Base-by-base conservation (phyloP, 2,888 invertebrate species). In the Prenolepis imparis region DNA sequence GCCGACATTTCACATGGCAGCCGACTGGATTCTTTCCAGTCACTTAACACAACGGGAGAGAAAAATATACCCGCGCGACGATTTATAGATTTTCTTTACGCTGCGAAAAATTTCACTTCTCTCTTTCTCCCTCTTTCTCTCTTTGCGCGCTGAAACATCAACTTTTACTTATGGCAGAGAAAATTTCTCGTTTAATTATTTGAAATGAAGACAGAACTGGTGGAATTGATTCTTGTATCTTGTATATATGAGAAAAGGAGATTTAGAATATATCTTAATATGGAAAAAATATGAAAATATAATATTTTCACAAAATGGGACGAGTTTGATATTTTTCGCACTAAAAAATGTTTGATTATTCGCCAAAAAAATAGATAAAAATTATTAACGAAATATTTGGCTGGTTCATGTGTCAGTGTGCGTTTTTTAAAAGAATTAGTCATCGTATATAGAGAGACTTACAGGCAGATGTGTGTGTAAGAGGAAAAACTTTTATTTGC, bases 31-130 rank as follows among this genome's bases (percentile, higher is more conserved):
- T 84, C 86, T 57, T 81, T 61, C 81, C 77, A 28, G 52, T 66
- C 81, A 77, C 84, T 89, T 85, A 84, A 75, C 68, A 83, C 68
- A 36, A 64, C 44, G 24, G 44, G 72, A 28, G 59, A 73, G 72
- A 59, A 73, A 83, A 68, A 68, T 67, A 78, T 61, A 32, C 28
- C 12, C 36, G 28, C 39, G 67, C 67, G 73, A 64, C 64, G 73
- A 75, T 57, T 70, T 44, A 83, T 78, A 78, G 83, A 78, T 78
- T 80, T 70, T 80, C 68, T 67, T 67, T 67, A 28, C 59, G 39
- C 12, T 41, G 41, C 28, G 63, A 36, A 48, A 78, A 63, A 81
- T 77, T 75, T 81, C 59, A 70, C 44, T 78, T 59, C 32, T 18
- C 18, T 18, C 48, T n/a, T 52, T n/a, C n/a, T 72, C 8, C 21